These are phyloP conservation scores for Chloromyia formosa DNA, from an alignment of 2,888 invertebrate genomes.

Conservation along the genomic window DNA sequence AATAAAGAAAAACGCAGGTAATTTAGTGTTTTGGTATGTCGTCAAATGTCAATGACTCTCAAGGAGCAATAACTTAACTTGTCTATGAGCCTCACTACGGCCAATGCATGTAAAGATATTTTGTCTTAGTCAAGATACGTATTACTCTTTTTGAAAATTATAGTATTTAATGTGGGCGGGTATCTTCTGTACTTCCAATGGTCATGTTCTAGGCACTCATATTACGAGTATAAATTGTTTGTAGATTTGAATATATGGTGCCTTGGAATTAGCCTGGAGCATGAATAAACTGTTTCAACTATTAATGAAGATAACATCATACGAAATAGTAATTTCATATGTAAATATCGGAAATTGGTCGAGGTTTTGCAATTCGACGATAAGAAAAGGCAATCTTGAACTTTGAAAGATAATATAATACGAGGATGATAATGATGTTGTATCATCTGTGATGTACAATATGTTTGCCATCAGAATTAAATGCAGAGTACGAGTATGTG, in stretches of 20 bases:
- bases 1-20: background rate
- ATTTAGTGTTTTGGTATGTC: constrained; percentile 23
- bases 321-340: constrained; percentile 14
- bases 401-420: constrained; percentile 5
- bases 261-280: constrained; percentile 1
- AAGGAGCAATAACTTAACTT: constrained; percentile 35
- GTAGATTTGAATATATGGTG: background rate
- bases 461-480: no score
- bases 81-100: constrained; percentile 17
- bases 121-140: background rate
- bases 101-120: constrained; percentile 25
- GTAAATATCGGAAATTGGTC: constrained; percentile 8
- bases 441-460: background rate
- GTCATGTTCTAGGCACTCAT: background rate
- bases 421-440: background rate
- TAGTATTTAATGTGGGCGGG: constrained; percentile 21
- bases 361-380: background rate
- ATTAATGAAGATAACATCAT: constrained; percentile 1
- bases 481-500: no score
- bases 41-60: constrained; percentile 31
- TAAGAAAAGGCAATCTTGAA: background rate
- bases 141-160: constrained; percentile 13
- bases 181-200: background rate
- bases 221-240: background rate
- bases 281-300: constrained; percentile 2